These are phyloP conservation scores for Heliornis fulica DNA, from an alignment of 2,113 vertebrate genomes.

Conservation along the genomic window DNA sequence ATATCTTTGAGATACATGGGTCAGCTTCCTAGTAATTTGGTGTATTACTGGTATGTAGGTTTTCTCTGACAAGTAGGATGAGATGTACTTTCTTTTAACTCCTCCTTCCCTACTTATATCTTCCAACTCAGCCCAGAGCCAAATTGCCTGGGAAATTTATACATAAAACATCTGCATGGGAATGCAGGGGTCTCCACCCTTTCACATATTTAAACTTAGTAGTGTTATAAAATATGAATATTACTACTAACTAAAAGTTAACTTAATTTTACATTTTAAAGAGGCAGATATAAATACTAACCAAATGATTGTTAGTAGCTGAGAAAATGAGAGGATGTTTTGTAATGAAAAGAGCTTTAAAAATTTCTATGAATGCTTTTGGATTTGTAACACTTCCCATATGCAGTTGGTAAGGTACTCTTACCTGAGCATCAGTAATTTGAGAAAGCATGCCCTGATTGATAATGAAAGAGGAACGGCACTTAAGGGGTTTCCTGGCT, in stretches of 20 bases:
- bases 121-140: background rate
- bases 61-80: background rate
- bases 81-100: background rate
- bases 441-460: background rate
- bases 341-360: background rate
- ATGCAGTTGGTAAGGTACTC: background rate
- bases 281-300: background rate
- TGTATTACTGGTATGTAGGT: background rate
- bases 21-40: background rate
- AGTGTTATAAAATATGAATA: background rate
- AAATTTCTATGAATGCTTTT: background rate
- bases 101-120: background rate
- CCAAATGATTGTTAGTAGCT: background rate
- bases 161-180: background rate
- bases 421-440: background rate
- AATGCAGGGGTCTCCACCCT: background rate
- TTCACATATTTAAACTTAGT: background rate
- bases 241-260: background rate
- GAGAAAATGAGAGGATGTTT: background rate
- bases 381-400: background rate
- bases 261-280: background rate
- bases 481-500: background rate
- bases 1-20: background rate
- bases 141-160: background rate
- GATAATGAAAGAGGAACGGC: background rate